phyloP scores from a whole-genome alignment of 2,113 vertebrate species.

The Carassius auratus region DNA sequence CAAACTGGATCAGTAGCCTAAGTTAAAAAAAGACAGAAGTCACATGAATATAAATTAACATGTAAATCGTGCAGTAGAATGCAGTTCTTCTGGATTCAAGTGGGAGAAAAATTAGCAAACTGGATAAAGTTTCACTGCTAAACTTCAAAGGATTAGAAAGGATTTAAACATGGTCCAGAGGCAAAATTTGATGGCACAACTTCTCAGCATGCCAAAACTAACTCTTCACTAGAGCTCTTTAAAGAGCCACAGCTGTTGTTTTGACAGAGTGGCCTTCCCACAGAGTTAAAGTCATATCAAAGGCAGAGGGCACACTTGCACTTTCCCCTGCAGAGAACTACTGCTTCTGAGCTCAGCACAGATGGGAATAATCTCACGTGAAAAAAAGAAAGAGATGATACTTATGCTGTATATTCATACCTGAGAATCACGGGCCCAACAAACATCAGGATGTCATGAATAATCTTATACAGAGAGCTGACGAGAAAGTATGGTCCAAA shows the following conservation, averaged over 20 bases:
- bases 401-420: constrained; percentile 64
- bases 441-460: constrained; percentile 95
- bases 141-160: constrained; percentile 7
- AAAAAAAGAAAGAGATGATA: not conserved
- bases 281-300: not conserved
- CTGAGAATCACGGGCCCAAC: constrained; percentile 86
- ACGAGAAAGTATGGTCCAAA: constrained; percentile 95
- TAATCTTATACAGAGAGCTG: constrained; percentile 90
- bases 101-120: not conserved
- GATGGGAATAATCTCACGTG: not conserved
- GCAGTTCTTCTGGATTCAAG: not conserved
- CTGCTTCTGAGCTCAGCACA: not conserved
- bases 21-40: not conserved
- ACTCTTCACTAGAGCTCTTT: not conserved
- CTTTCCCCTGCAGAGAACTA: not conserved
- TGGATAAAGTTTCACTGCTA: constrained; percentile 6
- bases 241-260: constrained; percentile 35
- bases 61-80: not conserved
- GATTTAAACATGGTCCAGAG: constrained; percentile 25
- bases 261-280: not conserved
- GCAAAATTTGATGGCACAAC: constrained; percentile 14
- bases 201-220: constrained; percentile 23
- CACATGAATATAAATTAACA: not conserved
- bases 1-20: constrained; percentile 88
- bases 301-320: not conserved